phyloP scores from a whole-genome alignment of 2,888 invertebrate species.

The Dichetophora obliterata region DNA sequence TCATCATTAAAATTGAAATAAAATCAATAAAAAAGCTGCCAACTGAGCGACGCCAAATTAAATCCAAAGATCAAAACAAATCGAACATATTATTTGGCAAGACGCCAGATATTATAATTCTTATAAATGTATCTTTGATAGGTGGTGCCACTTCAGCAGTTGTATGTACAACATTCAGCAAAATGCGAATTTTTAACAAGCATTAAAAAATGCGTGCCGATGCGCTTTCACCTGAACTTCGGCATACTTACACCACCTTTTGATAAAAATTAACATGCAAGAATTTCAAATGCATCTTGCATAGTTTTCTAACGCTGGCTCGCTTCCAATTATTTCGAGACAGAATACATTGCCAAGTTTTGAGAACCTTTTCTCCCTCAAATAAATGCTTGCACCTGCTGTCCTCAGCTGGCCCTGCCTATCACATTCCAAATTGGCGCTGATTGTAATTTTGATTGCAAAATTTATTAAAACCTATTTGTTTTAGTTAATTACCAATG shows the following conservation, averaged over 20 bases:
- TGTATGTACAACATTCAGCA: neutral
- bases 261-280: too few relatives aligned
- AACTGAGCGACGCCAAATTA: neutral
- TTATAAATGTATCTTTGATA: neutral
- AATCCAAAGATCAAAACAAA: neutral
- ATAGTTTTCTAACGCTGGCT: too few relatives aligned
- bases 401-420: too few relatives aligned
- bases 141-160: neutral
- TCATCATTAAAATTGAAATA: neutral
- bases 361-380: neutral
- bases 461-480: neutral
- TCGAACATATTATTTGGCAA: neutral
- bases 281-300: too few relatives aligned
- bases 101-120: neutral
- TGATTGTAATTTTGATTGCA: too few relatives aligned
- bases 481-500: slow-evolving; percentile 87
- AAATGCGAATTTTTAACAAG: too few relatives aligned
- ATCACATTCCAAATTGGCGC: too few relatives aligned
- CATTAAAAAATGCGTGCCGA: too few relatives aligned
- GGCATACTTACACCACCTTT: too few relatives aligned
- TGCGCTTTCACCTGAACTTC: too few relatives aligned
- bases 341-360: neutral
- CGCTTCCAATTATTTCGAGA: neutral
- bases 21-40: neutral
- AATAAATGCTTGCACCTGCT: neutral